Evolutionary conservation across 2,888 invertebrate genomes (phyloP).

Genomic region (Charanyca ferruginea): DNA sequence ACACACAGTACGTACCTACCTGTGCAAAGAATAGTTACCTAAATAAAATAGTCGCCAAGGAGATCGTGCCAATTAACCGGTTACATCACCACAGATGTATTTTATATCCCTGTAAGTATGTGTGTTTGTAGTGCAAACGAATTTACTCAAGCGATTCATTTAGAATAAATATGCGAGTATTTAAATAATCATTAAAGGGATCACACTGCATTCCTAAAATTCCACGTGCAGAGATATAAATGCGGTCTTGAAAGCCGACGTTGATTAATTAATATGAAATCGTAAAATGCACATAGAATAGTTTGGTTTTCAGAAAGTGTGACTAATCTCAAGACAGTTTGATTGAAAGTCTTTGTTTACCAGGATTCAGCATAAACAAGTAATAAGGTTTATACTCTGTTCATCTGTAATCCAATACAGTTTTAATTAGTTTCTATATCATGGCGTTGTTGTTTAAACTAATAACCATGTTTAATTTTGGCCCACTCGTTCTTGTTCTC

Average conservation of each 20-base stretch:
- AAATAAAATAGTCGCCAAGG: conserved; percentile 46
- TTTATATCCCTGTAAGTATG: conserved; percentile 30
- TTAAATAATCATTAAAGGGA: conserved; percentile 56
- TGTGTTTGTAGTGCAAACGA: conserved; percentile 29
- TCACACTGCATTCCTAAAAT: conserved; percentile 41
- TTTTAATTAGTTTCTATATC: neutral
- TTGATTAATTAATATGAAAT: conserved; percentile 56
- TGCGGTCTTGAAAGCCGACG: conserved; percentile 50
- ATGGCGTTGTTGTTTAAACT: neutral
- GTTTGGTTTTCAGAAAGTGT: conserved; percentile 43
- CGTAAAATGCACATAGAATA: conserved; percentile 22
- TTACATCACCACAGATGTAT: conserved; percentile 31
- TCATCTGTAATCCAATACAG: neutral
- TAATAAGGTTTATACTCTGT: neutral
- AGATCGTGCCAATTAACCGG: conserved; percentile 49
- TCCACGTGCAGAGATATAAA: conserved; percentile 47
- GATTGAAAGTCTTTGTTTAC: conserved; percentile 14
- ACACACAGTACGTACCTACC: conserved; percentile 1
- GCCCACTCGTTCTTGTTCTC: neutral
- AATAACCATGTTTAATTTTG: conserved; percentile 10
- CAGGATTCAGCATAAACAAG: neutral
- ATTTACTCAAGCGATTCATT: conserved; percentile 41
- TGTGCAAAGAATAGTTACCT: conserved; percentile 17
- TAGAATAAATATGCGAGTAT: conserved; percentile 40
- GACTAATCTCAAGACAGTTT: conserved; percentile 27